Evolutionary conservation across 2,113 vertebrate genomes (phyloP), one percentile per base, ranked within the genome.

Genomic region (Choloepus hoffmanni): DNA sequence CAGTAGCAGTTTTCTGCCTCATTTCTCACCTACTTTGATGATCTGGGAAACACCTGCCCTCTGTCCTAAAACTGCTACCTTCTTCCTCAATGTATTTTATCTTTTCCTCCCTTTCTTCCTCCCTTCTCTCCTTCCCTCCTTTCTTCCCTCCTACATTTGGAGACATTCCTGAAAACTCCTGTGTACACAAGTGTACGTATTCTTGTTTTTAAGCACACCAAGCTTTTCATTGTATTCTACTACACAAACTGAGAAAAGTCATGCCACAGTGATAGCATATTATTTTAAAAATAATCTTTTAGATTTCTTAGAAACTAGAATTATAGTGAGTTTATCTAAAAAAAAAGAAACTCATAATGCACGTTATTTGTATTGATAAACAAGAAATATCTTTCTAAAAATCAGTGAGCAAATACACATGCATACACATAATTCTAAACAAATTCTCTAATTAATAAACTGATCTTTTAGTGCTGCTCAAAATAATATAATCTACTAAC

Each of bases 311-410:
- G 28, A 83, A 24, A 21, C 18, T 40, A 77, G 48, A 76, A 40
- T 72, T 90, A 85, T 26, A 85, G 43, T 72, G 45, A 92, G 16
- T 68, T 48, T 53, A 65, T 13, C 1, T 7, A 96, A n/a, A 72
- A 45, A 78, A 58, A 74, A 72, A 15, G 53, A 63, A 50, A 63
- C 12, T 43, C 26, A 36, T 21, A 19, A 73, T 92, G 45, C 24
- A 90, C 90, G 87, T 86, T 74, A 72, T 78, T 92, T 82, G 36
- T 67, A 63, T n/a, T 91, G 62, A 79, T 90, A 88, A 92, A 65
- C 15, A 96, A 89, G 33, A 92, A 89, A 68, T 87, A 48, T 36
- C 36, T 96, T 83, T 87, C 14, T 62, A 43, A 21, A 40, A 15
- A 86, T 85, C 40, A 74, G 33, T 85, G n/a, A 85, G 62, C 36